Base-by-base conservation (phyloP, 2,888 invertebrate species). In the Physocephala rufipes region DNA sequence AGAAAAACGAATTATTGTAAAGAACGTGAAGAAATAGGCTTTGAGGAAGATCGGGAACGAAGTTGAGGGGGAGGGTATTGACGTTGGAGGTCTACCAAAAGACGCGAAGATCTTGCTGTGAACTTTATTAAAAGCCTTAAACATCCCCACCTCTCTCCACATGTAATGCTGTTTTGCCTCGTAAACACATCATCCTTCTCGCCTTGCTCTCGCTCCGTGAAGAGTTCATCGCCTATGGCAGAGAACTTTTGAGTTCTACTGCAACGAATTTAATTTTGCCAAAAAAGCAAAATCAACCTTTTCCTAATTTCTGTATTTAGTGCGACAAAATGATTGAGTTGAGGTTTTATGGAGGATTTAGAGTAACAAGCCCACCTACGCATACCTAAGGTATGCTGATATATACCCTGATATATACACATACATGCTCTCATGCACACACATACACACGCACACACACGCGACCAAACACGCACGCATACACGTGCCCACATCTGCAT, bases 1-100 rank as follows among this genome's bases (percentile, higher is more conserved):
- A 83, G 84, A 83, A 83, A 83, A 82, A 83, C n/a, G n/a, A n/a
- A n/a, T n/a, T n/a, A n/a, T 83, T 82, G 82, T 80, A 81, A 83
- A 82, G 80, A 81, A 83, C 79, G 80, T 80, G 82, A 68, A 68
- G 70, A 64, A 67, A 70, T 71, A 53, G 70, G 71, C 49, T 16
- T 64, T 36, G 45, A 30, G 72, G 67, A 65, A 71, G 68, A 16
- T n/a, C 49, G n/a, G 1, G 24, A 13, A 5, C 24, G 26, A 26
- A 21, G 26, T 19, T 24, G 30, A 12, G 16, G 58, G 5, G 43
- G 4, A n/a, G 59, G 15, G 5, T 19, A 47, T 43, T 3, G 47
- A 36, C 12, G 16, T 13, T 21, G 24, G 26, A 26, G 30, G 43
- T 49, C 51, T 15, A 64, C 13, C 24, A 36, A 21, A n/a, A 65